Evolutionary conservation across 2,113 vertebrate species (phyloP), one percentile per base, ranked within the genome.

Genomic region (Cebidichthys violaceus): DNA sequence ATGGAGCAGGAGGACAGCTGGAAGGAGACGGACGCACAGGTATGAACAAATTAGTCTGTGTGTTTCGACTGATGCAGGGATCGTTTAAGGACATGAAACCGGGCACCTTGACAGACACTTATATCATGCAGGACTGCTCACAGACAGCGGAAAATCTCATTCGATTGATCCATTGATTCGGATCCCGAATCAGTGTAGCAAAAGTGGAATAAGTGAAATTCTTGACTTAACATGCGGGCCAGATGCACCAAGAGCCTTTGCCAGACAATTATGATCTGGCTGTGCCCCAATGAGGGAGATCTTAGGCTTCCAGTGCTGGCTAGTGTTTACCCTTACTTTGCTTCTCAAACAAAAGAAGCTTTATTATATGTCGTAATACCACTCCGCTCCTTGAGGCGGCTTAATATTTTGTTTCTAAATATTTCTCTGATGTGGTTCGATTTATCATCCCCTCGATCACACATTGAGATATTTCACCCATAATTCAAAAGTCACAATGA

Each of bases 1-100:
- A 99, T 77, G 98, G 98, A 81, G 95, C 97, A 66, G 98, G 98
- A 86, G 96, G 96, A 82, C 96, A 97, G 41, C 88, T 99, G 76
- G 95, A 94, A 47, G 97, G 97, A 91, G 95, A 96, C 85, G 98
- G 98, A 84, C 97, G 93, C 92, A 99, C 98, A 92, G 95, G 98
- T 99, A 95, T 50, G 47, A 43, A 45, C 39, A 52, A 8, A 73
- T 33, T 5, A 4, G 17, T 62, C 31, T 31, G 1, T 29, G 66
- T 20, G 18, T 39, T 70, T 79, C 1, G 52, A 57, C 24, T 83
- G 35, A 59, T 29, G 14, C 33, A 52, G 37, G 39, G 69, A 65
- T 43, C 22, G 6, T 50, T 54, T 62, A 31, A 70, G 45, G 52
- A 61, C 4, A 11, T 39, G 31, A 71, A 59, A 68, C 41, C 61